Evolutionary conservation across 2,888 invertebrate species (phyloP), one percentile per base, ranked within the genome.

Genomic region (Onthophagus sagittarius): DNA sequence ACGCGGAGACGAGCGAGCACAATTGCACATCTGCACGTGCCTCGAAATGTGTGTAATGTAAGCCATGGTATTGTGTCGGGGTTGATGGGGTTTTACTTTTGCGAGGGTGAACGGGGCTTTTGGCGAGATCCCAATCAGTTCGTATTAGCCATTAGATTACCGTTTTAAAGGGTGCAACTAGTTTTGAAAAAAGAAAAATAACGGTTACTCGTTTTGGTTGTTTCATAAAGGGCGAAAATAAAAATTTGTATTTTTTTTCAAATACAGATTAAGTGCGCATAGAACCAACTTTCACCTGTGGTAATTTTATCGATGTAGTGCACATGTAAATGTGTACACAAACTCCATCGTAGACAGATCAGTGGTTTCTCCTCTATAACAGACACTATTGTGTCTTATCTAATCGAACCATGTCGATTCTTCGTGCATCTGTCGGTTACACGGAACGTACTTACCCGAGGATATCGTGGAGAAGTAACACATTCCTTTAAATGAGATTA

Each of bases 11-110:
- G 67, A 67, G 9, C 15, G 31, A 23, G 32, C 14, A 67, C 67
- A 67, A 67, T 67, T 67, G 67, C 31, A 67, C 67, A 67, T 67
- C 67, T 67, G 67, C 67, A 67, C 67, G 67, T 67, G 67, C 67
- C 67, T 32, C 31, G 32, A 67, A 23, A 67, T 67, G 67, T 23
- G 23, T 67, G 32, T 31, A 67, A 67, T 67, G 32, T 32, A 67
- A 23, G 23, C 67, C 67, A 2, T 23, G 23, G 67, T 67, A 31
- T 53, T 53, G 39, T 53, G 39, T 11, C 39, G 39, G 39, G 23
- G 39, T 53, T 53, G 39, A 53, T 53, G 39, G 39, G 39, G 39
- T 53, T 53, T 53, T 53, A 53, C 39, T 53, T 53, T 53, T 9
- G 39, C 39, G 39, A 53, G 39, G 39, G 39, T 53, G 39, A 53